Base-by-base conservation (phyloP, 2,113 vertebrate genomes). In the Hemicordylus capensis region DNA sequence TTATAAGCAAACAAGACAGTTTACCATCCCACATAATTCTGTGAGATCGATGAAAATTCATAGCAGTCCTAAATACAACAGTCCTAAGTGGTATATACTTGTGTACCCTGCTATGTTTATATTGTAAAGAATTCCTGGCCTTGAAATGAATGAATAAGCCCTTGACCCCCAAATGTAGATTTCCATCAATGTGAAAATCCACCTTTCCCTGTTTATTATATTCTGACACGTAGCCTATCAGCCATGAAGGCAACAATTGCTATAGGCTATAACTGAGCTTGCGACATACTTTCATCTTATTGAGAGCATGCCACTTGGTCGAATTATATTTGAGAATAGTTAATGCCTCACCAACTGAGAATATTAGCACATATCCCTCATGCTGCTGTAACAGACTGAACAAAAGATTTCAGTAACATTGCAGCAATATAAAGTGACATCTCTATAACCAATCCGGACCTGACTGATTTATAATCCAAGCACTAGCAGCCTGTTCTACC, bases 171-270 rank as follows among this genome's bases (percentile, higher is more conserved):
- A n/a, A 64, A n/a, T 10, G n/a, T 37, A 46, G 34, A 42, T 79
- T 79, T 79, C 28, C 28, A n/a, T 42, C 59, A 42, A n/a, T 46
- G 28, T 64, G 61, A 61, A 79, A 64, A 79, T 64, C 9, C 42
- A 75, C 59, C 88, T 78, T 37, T 22, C 54, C 69, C 0, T 0
- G 14, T 59, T 66, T 78, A 84, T 8, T 46, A 76, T 61, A 85
- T 87, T 88, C 83, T 66, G 69, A 84, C 80, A 34, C 80, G 83
- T 76, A 88, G 31, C 88, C 75, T 85, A 88, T 76, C 48, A n/a
- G 4, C 31, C 34, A 76, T 80, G 28, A 84, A 85, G 24, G 87
- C 89, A 91, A 90, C 84, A 90, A 89, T 81, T 85, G 82, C 77
- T 83, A 80, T 11, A 48, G 31, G 75, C 20, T 83, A 83, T 70